phyloP scores from a whole-genome alignment of 2,888 invertebrate species.

The Anaspis maculata region DNA sequence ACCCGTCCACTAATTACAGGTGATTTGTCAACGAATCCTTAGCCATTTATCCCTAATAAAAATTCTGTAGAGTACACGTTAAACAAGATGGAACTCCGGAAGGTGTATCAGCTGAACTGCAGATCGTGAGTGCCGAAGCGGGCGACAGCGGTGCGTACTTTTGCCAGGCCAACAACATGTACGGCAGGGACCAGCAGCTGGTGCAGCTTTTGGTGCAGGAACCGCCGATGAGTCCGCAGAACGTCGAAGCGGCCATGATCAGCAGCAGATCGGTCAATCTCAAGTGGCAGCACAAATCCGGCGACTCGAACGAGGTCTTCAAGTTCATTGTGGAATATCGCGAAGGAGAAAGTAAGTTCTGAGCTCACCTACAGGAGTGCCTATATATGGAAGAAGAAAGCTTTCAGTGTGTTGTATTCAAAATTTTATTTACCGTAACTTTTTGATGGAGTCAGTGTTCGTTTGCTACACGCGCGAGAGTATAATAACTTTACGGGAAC shows the following conservation, averaged over 20 bases:
- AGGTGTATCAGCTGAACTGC: conserved; percentile 61
- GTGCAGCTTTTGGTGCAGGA: conserved; percentile 69
- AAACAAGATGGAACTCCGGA: conserved; percentile 63
- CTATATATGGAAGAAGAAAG: too few relatives aligned
- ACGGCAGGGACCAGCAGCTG: conserved; percentile 62
- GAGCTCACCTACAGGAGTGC: too few relatives aligned
- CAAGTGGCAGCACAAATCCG: conserved; percentile 65
- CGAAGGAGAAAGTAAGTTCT: conserved; percentile 50
- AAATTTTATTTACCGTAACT: conserved; percentile 6
- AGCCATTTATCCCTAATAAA: too few relatives aligned
- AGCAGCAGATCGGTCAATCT: conserved; percentile 64
- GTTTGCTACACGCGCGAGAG: too few relatives aligned
- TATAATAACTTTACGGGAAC: too few relatives aligned
- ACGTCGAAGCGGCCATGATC: conserved; percentile 59
- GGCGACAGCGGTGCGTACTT: conserved; percentile 69
- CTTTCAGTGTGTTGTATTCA: too few relatives aligned
- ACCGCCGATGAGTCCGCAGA: conserved; percentile 62
- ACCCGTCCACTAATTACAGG: conserved; percentile 65
- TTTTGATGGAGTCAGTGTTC: not conserved
- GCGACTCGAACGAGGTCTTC: conserved; percentile 61
- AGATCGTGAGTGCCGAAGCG: conserved; percentile 60
- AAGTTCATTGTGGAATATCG: conserved; percentile 63
- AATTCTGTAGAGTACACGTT: too few relatives aligned
- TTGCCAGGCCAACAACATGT: conserved; percentile 69
- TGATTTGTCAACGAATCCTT: too few relatives aligned